Evolutionary conservation across 1,140 invertebrate genomes (phyloP), one percentile per base, ranked within the genome.

Genomic region (Pinna nobilis): DNA sequence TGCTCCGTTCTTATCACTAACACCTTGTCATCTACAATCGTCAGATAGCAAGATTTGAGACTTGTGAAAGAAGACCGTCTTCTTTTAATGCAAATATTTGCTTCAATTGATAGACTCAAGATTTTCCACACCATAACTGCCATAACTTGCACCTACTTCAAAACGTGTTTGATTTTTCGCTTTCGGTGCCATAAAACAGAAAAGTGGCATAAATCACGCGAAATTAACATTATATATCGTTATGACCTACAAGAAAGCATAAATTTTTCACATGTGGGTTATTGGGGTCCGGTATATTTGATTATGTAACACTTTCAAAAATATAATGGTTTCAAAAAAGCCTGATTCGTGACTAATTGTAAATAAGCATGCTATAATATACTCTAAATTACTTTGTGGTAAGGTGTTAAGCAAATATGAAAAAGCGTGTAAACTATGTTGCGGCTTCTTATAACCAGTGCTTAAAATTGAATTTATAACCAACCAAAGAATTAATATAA

Each of bases 401-500:
- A 37, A 63, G 59, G 59, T 63, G 59, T 63, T 41, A 37, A 20
- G 59, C 44, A 63, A 63, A 63, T 63, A 63, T 18, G 1, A n/a
- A 41, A 20, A 13, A 63, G 23, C 39, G 44, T 63, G 28, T 25
- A 5, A 25, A 39, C 25, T 63, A 37, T 63, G 55, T 59, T 35
- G 33, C 33, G 33, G 33, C 55, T 59, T 32, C 30, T 33, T 25
- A 64, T 75, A 53, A 50, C 64, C 49, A 35, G 57, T 47, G 41
- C 51, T 70, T 50, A 13, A 30, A 35, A 30, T 39, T 37, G 47
- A 74, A 76, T 76, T 76, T 70, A 70, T 60, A 33, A 66, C 47
- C 63, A 51, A 70, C 61, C 61, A 71, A 57, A 63, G 60, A 71
- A 67, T 76, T 71, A 47, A 65, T 50, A 50, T 67, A 67, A 70